A percentile compares a stretch with the other conserved stretches of the same genome.
Evolutionary conservation across 2,797 vertebrate species (phyloP).

Genomic region (Dendrocincla tyrannina): DNA sequence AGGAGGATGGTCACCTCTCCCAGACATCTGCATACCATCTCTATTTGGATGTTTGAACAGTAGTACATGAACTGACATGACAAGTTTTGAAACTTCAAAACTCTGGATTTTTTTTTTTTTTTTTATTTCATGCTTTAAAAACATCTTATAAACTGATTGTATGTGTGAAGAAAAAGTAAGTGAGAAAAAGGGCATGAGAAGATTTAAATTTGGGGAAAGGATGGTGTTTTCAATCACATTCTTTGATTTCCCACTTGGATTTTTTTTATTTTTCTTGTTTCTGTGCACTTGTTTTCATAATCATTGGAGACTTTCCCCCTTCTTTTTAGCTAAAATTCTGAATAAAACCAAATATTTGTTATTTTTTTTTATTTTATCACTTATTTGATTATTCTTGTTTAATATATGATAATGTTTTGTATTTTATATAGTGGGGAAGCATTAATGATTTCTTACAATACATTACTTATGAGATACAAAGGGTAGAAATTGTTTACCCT

Average conservation of each 20-base stretch:
- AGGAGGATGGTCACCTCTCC: background rate
- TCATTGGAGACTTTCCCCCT: background rate
- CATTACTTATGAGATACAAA: background rate
- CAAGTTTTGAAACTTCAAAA: background rate
- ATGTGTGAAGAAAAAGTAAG: background rate
- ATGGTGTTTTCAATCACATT: background rate
- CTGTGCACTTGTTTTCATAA: background rate
- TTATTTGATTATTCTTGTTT: background rate
- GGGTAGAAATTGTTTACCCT: background rate
- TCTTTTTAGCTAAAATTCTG: background rate
- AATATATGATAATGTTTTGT: background rate
- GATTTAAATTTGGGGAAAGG: background rate
- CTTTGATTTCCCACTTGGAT: background rate
- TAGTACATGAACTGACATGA: background rate
- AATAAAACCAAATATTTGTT: background rate
- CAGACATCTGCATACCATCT: background rate
- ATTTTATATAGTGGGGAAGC: background rate
- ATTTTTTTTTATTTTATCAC: background rate
- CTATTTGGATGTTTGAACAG: background rate
- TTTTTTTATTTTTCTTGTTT: background rate
- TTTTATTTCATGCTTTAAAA: background rate
- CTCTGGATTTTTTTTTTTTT: background rate
- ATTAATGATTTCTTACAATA: background rate
- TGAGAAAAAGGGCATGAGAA: background rate
- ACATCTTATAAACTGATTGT: background rate